These are phyloP conservation scores for Chrysodeixis includens DNA, from an alignment of 2,888 invertebrate genomes.

Conservation along the genomic window DNA sequence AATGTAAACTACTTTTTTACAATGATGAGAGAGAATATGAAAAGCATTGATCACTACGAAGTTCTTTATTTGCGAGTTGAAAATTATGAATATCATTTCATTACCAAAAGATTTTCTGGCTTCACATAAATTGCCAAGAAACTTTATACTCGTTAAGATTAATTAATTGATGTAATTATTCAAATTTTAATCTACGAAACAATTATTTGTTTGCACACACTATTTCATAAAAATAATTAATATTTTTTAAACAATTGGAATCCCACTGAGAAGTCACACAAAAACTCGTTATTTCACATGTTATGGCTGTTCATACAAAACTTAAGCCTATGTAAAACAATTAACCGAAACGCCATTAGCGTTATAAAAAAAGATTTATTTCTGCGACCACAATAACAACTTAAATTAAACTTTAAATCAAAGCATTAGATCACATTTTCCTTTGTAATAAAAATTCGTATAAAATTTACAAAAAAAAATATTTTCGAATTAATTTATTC, in stretches of 20 bases:
- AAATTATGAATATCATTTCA: too few relatives aligned
- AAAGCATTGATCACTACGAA: too few relatives aligned
- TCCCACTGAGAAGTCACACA: constrained; percentile 2
- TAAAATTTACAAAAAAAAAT: constrained; percentile 3
- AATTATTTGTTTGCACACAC: not conserved
- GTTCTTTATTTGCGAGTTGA: too few relatives aligned
- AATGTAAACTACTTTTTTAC: too few relatives aligned
- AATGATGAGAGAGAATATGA: too few relatives aligned
- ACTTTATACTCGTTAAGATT: not conserved
- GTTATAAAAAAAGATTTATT: constrained; percentile 36
- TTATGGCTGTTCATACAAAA: constrained; percentile 1
- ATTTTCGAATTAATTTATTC: not conserved
- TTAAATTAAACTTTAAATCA: not conserved
- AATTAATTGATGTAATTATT: not conserved
- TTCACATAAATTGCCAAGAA: too few relatives aligned
- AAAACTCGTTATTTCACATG: not conserved
- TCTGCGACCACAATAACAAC: not conserved
- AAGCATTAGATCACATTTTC: constrained; percentile 16
- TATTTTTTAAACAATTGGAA: constrained; percentile 4
- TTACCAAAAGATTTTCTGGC: too few relatives aligned
- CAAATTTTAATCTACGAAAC: not conserved
- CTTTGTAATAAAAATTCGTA: not conserved
- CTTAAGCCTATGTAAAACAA: constrained; percentile 17
- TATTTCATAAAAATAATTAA: not conserved
- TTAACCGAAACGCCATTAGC: constrained; percentile 27